Evolutionary conservation across 92 coral and sea anemone species (phyloP).

Genomic region (Hydrozoanthus gracilis): DNA sequence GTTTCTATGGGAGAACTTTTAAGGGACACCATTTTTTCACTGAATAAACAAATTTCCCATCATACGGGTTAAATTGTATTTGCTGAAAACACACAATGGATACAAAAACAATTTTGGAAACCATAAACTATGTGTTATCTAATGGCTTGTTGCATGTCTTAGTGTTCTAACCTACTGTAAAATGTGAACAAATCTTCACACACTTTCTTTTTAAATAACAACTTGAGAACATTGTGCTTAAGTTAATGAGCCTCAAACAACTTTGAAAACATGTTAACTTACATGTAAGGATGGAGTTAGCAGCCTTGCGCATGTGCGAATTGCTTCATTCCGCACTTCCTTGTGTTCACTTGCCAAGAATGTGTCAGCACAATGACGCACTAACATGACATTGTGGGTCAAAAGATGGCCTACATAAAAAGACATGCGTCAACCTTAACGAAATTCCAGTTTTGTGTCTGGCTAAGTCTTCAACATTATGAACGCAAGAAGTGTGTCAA

Average conservation of each 20-base stretch:
- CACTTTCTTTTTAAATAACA: too few species aligned
- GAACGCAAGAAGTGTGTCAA: neutral
- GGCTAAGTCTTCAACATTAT: neutral
- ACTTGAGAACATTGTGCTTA: too few species aligned
- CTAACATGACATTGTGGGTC: constrained; percentile 88
- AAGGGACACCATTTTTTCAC: too few species aligned
- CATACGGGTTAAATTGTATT: too few species aligned
- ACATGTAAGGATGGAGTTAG: constrained; percentile 94
- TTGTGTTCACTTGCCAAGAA: constrained; percentile 98
- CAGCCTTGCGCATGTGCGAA: constrained; percentile 96
- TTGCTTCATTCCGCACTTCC: constrained; percentile 99
- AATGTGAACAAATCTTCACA: too few species aligned
- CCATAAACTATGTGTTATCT: too few species aligned
- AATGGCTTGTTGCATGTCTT: too few species aligned
- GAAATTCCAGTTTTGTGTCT: neutral
- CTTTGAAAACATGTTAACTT: constrained; percentile 7
- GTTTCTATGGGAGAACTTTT: too few species aligned
- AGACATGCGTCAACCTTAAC: neutral
- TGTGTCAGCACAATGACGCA: constrained; percentile 96
- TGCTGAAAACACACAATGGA: too few species aligned
- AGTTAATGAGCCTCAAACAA: neutral
- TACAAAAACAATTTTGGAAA: too few species aligned
- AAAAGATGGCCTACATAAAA: constrained; percentile 69
- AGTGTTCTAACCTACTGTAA: too few species aligned
- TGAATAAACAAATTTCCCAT: too few species aligned